These are phyloP conservation scores for Serinus canaria DNA, from an alignment of 2,113 vertebrate genomes.

Conservation along the genomic window DNA sequence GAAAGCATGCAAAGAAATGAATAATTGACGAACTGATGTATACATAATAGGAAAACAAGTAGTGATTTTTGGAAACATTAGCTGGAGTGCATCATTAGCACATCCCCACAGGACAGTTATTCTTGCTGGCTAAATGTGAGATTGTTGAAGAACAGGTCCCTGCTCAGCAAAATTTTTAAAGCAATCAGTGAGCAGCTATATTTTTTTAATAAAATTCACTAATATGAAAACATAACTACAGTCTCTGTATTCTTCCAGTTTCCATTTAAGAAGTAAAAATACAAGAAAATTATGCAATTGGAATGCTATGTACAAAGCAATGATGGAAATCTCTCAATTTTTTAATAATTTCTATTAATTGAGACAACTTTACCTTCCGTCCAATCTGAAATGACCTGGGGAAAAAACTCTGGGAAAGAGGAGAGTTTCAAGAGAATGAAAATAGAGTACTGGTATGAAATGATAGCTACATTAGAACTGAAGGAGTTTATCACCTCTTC, in stretches of 20 bases:
- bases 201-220: background rate
- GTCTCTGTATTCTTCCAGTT: background rate
- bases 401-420: background rate
- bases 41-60: conserved; percentile 31
- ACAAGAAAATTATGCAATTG: background rate
- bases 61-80: conserved; percentile 54
- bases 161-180: conserved; percentile 15
- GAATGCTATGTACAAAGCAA: background rate
- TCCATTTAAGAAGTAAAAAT: background rate
- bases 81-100: conserved; percentile 29
- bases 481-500: background rate
- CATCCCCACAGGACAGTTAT: conserved; percentile 39
- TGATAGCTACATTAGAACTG: background rate
- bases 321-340: background rate
- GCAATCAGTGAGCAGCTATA: background rate
- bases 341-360: background rate
- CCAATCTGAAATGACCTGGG: background rate
- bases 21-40: conserved; percentile 62
- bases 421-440: background rate
- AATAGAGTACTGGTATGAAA: background rate
- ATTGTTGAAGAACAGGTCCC: background rate
- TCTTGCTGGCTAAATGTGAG: background rate
- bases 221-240: background rate
- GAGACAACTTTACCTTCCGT: background rate
- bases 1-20: conserved; percentile 52